Base-by-base conservation (phyloP, 2,113 vertebrate genomes). In the Antechinus stuartii region DNA sequence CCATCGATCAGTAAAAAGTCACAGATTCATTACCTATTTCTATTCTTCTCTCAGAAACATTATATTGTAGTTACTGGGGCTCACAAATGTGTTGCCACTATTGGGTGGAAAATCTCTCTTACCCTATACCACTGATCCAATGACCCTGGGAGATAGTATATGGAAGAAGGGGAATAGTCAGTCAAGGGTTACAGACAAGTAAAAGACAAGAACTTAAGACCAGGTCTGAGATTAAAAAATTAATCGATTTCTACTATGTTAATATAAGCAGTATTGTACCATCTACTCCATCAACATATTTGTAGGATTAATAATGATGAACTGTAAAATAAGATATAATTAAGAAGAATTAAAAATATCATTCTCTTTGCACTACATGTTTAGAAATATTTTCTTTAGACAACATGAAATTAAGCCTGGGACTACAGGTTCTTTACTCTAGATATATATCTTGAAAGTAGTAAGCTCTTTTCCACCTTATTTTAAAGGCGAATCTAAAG, bases 351-450 rank as follows among this genome's bases (percentile, higher is more conserved):
- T 91, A 95, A 93, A 92, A 91, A 22, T 91, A 22, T 84, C 94
- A 95, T 8, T 84, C 91, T 96, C 35, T 53, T 52, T 54, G 93
- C 30, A 19, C 47, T 94, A 54, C 90, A 96, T 76, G 92, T 96
- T 96, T 94, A 92, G 91, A 94, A 95, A 92, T 92, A 89, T 22
- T 91, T 97, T 94, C 92, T 76, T 95, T 93, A 95, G 30, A 49
- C 26, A 49, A 95, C 56, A 95, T 94, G 54, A 95, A 94, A 93
- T 90, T 91, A 84, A 97, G 25, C 90, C 50, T 95, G 27, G 8
- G 56, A 56, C 89, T n/a, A 94, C 0, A 50, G 54, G 90, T 56
- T 90, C 35, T 92, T 22, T 50, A 56, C 84, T 50, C 84, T 49
- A 93, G 93, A 30, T 53, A 57, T 84, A 55, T 53, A 84, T 92